These are phyloP conservation scores for Xiphias gladius DNA, from an alignment of 2,113 vertebrate genomes.

Conservation along the genomic window DNA sequence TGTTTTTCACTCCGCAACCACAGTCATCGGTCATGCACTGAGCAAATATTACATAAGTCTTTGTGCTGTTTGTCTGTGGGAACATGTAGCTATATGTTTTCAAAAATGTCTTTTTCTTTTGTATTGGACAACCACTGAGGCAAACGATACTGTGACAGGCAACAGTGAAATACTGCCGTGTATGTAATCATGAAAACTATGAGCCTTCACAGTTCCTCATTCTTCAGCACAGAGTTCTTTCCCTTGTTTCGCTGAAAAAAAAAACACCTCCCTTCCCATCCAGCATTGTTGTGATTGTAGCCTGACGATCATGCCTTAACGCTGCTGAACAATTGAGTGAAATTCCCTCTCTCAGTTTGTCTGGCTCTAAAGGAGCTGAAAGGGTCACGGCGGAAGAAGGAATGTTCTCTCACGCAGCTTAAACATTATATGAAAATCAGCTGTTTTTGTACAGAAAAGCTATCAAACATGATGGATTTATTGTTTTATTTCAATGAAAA, in stretches of 20 bases:
- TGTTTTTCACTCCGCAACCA: neutral
- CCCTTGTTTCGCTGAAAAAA: conserved; percentile 25
- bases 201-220: conserved; percentile 55
- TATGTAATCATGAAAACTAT: neutral
- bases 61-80: neutral
- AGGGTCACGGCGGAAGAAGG: neutral
- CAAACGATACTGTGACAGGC: neutral
- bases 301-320: no score
- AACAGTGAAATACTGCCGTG: neutral
- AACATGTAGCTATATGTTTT: neutral
- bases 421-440: neutral
- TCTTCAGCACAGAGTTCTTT: neutral
- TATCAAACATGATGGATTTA: neutral
- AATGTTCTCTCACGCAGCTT: neutral
- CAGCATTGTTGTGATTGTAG: neutral
- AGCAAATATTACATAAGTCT: neutral
- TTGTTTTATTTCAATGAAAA: neutral
- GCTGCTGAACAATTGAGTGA: conserved; percentile 6
- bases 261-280: neutral
- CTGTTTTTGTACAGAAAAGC: neutral
- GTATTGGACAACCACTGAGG: neutral
- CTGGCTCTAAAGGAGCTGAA: neutral
- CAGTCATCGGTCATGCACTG: neutral
- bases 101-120: neutral
- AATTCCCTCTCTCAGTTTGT: neutral